Evolutionary conservation across 2,797 vertebrate genomes (phyloP), one percentile per base, ranked within the genome.

Genomic region (Aphelocoma californica): DNA sequence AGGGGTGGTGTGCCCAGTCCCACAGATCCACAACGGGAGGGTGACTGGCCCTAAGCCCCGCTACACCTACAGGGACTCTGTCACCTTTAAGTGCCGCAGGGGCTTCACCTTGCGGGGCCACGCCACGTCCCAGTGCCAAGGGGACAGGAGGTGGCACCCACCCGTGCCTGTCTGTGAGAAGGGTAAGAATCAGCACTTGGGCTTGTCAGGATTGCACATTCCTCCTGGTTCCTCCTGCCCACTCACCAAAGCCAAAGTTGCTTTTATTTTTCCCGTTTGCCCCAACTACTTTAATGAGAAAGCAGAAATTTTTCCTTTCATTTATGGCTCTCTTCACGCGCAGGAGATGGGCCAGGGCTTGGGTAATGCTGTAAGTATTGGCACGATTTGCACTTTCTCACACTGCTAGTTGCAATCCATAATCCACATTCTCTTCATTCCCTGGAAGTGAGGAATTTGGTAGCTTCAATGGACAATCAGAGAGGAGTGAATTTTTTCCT

Each of bases 41-140:
- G 53, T 93, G 73, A 31, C 75, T 38, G 56, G 7, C 53, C n/a
- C 2, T 12, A 94, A 65, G 56, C 12, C 61, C 23, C 81, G 2
- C 53, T 97, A 97, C 84, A 82, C 54, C 3, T 92, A 93, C n/a
- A 56, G 91, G 18, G 88, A 95, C 9, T 72, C 71, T 0, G 66
- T 98, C 23, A 96, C 67, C 50, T 53, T 97, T 34, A 54, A 47
- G 69, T 98, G 97, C 93, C 86, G 3, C 9, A 47, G 93, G 4
- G 97, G 97, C 12, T 98, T 97, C 54, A 95, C 81, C 25, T 66
- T 98, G 79, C 88, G 95, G 71, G 98, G 97, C 84, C 95, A 94
- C 18, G 32, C 7, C 54, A 92, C 56, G 12, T 95, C 95, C 54
- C 97, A 91, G 89, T 98, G 98, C 90, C 97, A 44, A 18, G 93